phyloP scores from a whole-genome alignment of 1,140 invertebrate species.

The Drepana arcuata region DNA sequence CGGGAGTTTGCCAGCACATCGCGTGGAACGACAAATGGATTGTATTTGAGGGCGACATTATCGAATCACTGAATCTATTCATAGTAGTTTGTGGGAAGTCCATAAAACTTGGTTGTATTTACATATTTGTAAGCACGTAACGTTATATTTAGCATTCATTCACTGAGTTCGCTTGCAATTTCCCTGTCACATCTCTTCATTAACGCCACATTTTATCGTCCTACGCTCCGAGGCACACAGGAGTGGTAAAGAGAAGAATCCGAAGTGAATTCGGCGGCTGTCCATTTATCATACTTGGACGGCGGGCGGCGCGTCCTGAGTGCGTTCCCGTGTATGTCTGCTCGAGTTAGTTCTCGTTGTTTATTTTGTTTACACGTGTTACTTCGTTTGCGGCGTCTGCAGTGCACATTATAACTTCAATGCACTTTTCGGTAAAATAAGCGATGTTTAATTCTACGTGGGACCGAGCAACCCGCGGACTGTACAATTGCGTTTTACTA shows the following conservation, averaged over 20 bases:
- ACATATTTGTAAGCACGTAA: too few relatives aligned
- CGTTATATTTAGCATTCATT: neutral
- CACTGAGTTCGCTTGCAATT: constrained; percentile 12
- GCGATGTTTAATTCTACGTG: too few relatives aligned
- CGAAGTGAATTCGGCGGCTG: constrained; percentile 22
- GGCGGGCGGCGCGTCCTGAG: constrained; percentile 28
- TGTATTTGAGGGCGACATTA: constrained; percentile 16
- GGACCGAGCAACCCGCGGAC: too few relatives aligned
- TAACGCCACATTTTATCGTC: constrained; percentile 47
- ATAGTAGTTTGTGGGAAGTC: neutral
- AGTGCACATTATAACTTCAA: too few relatives aligned
- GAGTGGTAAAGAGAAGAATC: constrained; percentile 37
- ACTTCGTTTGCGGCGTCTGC: constrained; percentile 20
- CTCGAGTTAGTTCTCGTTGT: constrained; percentile 24
- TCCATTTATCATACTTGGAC: constrained; percentile 59
- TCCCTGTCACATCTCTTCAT: constrained; percentile 39
- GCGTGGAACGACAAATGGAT: constrained; percentile 13
- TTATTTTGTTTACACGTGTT: constrained; percentile 54
- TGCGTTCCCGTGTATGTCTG: constrained; percentile 57
- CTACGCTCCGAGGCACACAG: constrained; percentile 12
- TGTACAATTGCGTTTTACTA: too few relatives aligned
- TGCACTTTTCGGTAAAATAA: too few relatives aligned
- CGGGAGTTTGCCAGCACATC: constrained; percentile 9
- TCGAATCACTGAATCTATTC: constrained; percentile 8
- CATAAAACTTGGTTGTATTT: too few relatives aligned